phyloP scores from a whole-genome alignment of 2,113 vertebrate genomes.

The Petroica traversi region DNA sequence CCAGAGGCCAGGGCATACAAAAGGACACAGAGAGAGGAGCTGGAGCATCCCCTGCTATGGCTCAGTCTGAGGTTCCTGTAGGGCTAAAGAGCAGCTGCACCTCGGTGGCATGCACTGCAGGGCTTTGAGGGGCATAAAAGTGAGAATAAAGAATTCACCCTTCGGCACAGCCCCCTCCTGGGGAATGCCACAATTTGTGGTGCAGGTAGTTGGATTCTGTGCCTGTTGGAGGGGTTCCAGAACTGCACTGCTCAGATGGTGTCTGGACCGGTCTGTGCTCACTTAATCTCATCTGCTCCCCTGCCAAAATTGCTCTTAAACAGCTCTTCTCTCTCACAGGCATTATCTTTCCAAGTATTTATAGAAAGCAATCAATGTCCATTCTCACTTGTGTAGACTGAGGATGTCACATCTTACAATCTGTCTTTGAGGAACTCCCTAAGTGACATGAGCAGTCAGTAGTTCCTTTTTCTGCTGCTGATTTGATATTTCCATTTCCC shows the following conservation, averaged over 20 bases:
- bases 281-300: background rate
- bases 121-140: background rate
- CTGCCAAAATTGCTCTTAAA: background rate
- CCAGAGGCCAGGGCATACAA: background rate
- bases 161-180: background rate
- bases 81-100: background rate
- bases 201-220: background rate
- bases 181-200: background rate
- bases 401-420: background rate
- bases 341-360: background rate
- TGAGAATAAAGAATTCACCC: background rate
- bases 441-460: background rate
- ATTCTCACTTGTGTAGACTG: background rate
- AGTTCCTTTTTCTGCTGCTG: background rate
- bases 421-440: background rate
- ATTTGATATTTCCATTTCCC: background rate
- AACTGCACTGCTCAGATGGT: background rate
- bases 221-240: background rate
- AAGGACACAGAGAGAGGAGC: background rate
- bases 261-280: background rate
- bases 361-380: background rate
- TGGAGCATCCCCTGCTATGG: background rate
- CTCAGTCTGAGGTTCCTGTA: background rate
- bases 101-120: background rate
- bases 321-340: background rate